Percentiles rank a stretch among this genome's conserved stretches.
Evolutionary conservation across 1,140 invertebrate species (phyloP).

Genomic region (Manduca sexta): DNA sequence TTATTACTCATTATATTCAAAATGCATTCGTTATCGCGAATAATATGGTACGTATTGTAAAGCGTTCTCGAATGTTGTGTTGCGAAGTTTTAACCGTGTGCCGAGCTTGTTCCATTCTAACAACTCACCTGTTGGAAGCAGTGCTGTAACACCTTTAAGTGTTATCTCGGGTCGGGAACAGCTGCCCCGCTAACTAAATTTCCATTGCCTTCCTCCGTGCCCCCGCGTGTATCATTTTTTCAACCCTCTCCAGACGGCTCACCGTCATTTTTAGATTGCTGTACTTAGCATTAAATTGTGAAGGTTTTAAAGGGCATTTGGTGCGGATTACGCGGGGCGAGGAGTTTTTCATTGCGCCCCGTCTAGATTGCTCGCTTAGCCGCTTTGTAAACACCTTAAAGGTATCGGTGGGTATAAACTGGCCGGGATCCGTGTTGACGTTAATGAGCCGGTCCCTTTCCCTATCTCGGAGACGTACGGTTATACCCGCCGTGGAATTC

Average conservation of each 20-base stretch:
- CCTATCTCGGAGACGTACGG: conserved; percentile 57
- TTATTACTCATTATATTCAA: conserved; percentile 32
- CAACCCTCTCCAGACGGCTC: conserved; percentile 49
- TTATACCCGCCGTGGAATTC: conserved; percentile 27
- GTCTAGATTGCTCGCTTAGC: conserved; percentile 48
- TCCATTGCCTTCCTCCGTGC: conserved; percentile 40
- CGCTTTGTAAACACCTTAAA: conserved; percentile 65
- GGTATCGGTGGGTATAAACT: conserved; percentile 59
- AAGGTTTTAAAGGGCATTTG: conserved; percentile 55
- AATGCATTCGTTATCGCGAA: conserved; percentile 27
- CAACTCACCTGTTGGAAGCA: conserved; percentile 25
- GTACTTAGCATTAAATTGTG: conserved; percentile 68
- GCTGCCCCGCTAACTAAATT: conserved; percentile 50
- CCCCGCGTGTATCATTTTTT: conserved; percentile 57
- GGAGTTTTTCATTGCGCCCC: conserved; percentile 46
- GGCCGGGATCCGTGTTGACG: conserved; percentile 48
- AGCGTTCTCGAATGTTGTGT: conserved; percentile 7
- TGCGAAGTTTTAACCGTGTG: background rate
- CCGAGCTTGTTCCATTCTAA: background rate
- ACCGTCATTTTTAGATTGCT: conserved; percentile 57
- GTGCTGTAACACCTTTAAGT: conserved; percentile 50
- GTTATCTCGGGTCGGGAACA: conserved; percentile 50
- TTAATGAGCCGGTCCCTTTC: conserved; percentile 58
- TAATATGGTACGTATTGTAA: conserved; percentile 12
- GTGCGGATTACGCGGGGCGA: conserved; percentile 43